Evolutionary conservation across 1,140 invertebrate genomes (phyloP).

Genomic region (Drosophila pruinosa): DNA sequence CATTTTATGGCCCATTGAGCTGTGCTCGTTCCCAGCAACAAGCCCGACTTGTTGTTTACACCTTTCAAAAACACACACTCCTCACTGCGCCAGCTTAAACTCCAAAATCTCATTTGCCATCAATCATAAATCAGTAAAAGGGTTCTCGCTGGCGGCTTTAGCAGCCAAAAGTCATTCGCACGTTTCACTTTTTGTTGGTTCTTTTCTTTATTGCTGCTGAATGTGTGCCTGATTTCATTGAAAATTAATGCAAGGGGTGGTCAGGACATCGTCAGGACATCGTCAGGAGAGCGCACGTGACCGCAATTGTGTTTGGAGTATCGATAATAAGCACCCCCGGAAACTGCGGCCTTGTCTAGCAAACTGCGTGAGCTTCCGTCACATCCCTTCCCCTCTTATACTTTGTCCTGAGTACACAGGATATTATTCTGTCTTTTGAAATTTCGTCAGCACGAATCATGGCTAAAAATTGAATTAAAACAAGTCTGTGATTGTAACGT

Average conservation of each 20-base stretch:
- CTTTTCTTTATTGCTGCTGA: slow-evolving; percentile 36
- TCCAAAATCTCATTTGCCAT: slow-evolving; percentile 49
- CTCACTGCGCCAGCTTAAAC: neutral
- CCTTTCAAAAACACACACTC: slow-evolving; percentile 73
- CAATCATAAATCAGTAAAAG: slow-evolving; percentile 75
- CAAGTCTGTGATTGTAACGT: slow-evolving; percentile 22
- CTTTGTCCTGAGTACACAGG: slow-evolving; percentile 7
- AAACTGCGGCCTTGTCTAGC: slow-evolving; percentile 70
- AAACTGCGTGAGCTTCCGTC: slow-evolving; percentile 65
- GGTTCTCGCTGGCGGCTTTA: slow-evolving; percentile 47
- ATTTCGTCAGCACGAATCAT: slow-evolving; percentile 24
- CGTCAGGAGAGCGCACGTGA: slow-evolving; percentile 63
- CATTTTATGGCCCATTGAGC: slow-evolving; percentile 81
- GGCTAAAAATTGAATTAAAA: slow-evolving; percentile 73
- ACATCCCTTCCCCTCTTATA: neutral
- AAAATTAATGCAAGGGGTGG: slow-evolving; percentile 74
- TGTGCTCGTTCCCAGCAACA: slow-evolving; percentile 36
- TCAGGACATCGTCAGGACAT: neutral
- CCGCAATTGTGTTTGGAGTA: slow-evolving; percentile 82
- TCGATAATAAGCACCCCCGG: slow-evolving; percentile 80
- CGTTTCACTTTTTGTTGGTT: slow-evolving; percentile 52
- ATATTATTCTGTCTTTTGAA: slow-evolving; percentile 52
- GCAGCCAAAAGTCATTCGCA: slow-evolving; percentile 79
- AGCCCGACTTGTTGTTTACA: slow-evolving; percentile 58
- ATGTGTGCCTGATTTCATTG: slow-evolving; percentile 74